Evolutionary conservation across 2,113 vertebrate species (phyloP).

Genomic region (Cinclus mexicanus): DNA sequence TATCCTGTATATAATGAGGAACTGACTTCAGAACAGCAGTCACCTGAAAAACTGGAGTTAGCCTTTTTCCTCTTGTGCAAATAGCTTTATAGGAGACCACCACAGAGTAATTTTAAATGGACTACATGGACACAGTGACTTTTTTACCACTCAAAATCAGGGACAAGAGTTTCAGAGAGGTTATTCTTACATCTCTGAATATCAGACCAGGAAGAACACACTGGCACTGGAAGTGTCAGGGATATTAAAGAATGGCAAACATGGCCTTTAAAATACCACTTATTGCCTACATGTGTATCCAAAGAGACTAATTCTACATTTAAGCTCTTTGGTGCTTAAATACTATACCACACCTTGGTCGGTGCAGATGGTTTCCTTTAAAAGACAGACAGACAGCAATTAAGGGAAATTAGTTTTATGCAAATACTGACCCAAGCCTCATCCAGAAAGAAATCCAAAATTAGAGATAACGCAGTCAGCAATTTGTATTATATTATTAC

Average conservation of each 20-base stretch:
- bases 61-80: background rate
- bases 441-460: background rate
- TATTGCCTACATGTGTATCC: rapidly evolving
- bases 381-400: background rate
- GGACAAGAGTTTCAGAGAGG: background rate
- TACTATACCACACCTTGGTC: background rate
- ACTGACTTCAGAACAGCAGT: background rate
- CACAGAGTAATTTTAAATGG: background rate
- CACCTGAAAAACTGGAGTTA: background rate
- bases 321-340: background rate
- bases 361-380: background rate
- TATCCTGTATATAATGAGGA: background rate
- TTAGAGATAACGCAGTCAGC: background rate
- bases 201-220: background rate
- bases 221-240: background rate
- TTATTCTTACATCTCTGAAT: background rate
- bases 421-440: background rate
- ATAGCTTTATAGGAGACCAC: background rate
- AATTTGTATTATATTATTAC: background rate
- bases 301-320: background rate
- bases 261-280: background rate
- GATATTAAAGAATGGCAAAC: background rate
- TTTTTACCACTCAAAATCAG: background rate
- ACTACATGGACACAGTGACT: background rate
- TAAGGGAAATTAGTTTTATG: background rate